These are phyloP conservation scores for Notiomystis cincta DNA, from an alignment of 2,113 vertebrate genomes.

Conservation along the genomic window DNA sequence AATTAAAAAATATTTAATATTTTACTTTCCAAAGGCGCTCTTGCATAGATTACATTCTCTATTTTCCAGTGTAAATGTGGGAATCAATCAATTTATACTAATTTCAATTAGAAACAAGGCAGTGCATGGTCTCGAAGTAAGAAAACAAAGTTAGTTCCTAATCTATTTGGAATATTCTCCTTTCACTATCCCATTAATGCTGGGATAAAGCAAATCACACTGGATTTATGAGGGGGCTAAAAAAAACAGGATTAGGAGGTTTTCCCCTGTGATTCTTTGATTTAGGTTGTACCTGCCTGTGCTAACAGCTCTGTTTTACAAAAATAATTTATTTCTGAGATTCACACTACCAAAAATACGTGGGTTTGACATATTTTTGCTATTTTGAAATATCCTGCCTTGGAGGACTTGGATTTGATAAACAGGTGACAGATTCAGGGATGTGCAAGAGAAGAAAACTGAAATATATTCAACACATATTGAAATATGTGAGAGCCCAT, in stretches of 20 bases:
- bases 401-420: background rate
- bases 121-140: background rate
- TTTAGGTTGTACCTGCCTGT: background rate
- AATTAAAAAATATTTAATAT: background rate
- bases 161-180: background rate
- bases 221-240: background rate
- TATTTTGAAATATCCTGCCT: background rate
- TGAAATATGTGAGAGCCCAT: background rate
- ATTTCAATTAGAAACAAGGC: background rate
- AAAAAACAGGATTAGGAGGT: background rate
- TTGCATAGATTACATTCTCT: background rate
- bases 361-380: background rate
- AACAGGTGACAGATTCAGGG: background rate
- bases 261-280: background rate
- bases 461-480: fast-evolving
- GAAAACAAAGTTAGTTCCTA: background rate
- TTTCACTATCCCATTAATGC: background rate
- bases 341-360: fast-evolving
- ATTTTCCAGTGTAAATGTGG: slow-evolving; percentile 9
- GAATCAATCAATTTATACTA: background rate
- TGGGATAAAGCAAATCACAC: background rate
- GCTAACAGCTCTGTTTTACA: background rate
- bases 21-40: background rate
- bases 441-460: background rate
- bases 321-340: background rate